Percentiles rank a stretch among this genome's conserved stretches.
phyloP scores from a whole-genome alignment of 2,888 invertebrate species.

The Megalurothrips usitatus region DNA sequence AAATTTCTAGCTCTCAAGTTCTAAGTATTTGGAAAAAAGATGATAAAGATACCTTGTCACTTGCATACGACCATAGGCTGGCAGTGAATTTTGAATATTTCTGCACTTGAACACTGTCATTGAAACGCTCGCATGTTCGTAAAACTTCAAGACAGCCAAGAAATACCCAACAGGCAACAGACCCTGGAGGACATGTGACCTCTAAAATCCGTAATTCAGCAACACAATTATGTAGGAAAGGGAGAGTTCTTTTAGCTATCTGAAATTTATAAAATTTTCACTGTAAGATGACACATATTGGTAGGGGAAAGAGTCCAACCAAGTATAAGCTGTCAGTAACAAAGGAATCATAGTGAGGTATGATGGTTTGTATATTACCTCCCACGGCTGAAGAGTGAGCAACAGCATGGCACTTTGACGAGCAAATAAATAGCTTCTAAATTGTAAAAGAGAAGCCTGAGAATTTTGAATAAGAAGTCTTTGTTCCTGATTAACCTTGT shows the following conservation, averaged over 20 bases:
- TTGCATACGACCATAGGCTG: constrained; percentile 79
- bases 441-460: constrained; percentile 67
- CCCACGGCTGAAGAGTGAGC: constrained; percentile 70
- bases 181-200: constrained; percentile 73
- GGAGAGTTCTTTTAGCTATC: constrained; percentile 83
- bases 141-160: constrained; percentile 85
- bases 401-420: constrained; percentile 84
- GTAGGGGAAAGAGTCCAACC: neutral
- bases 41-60: constrained; percentile 64
- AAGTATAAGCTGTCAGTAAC: neutral
- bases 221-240: constrained; percentile 84
- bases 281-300: neutral
- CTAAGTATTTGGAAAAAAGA: constrained; percentile 35
- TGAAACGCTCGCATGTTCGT: constrained; percentile 67
- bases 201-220: constrained; percentile 79
- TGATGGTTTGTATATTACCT: constrained; percentile 52
- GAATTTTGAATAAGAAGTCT: constrained; percentile 51
- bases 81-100: constrained; percentile 81
- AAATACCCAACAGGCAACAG: constrained; percentile 82
- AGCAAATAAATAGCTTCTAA: constrained; percentile 89
- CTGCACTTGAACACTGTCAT: constrained; percentile 58
- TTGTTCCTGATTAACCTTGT: constrained; percentile 55
- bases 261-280: constrained; percentile 40
- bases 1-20: neutral
- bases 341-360: neutral